Base-by-base conservation (phyloP, 2,113 vertebrate genomes). In the Syngnathus typhle region DNA sequence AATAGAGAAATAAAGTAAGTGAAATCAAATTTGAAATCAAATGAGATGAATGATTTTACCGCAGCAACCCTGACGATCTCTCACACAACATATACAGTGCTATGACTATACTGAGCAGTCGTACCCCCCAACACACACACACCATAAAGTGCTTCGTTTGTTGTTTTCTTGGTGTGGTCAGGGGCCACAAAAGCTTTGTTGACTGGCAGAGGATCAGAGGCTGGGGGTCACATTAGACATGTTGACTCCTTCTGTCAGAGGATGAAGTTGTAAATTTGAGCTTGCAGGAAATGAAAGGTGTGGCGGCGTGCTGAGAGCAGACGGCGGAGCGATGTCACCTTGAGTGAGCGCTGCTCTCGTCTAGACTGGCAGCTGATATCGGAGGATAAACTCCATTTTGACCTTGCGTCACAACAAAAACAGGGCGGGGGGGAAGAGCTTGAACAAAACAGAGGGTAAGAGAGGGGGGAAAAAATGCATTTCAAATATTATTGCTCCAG, bases 311-410 rank as follows among this genome's bases (percentile, higher is more conserved):
- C 73, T 67, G 86, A 77, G 81, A 69, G 77, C 73, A 84, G 80
- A 85, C 75, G 76, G 74, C 74, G 81, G 84, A 87, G 81, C 79
- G 80, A 80, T 88, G 88, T 90, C 87, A 89, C 86, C 83, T 89
- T 88, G 84, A 89, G 72, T 79, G 84, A 84, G 82, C 78, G 67
- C 73, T 79, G 71, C 74, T 79, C 79, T 81, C 80, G 86, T 85
- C 82, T 88, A 75, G 84, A 88, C 79, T 89, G 84, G 81, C 88
- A 86, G 86, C 82, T 85, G 86, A 85, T 88, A 89, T 85, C 82
- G 82, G 81, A 85, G 87, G 86, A 87, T 87, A 88, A 88, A 90
- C 85, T 88, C 77, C 76, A 69, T 76, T 84, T 79, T 88, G 84
- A 90, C 87, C 88, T 87, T 81, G 77, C 85, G 75, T 88, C 87